Conservation (phyloP, 2,797 vertebrate species). For the Florisuga fusca region DNA sequence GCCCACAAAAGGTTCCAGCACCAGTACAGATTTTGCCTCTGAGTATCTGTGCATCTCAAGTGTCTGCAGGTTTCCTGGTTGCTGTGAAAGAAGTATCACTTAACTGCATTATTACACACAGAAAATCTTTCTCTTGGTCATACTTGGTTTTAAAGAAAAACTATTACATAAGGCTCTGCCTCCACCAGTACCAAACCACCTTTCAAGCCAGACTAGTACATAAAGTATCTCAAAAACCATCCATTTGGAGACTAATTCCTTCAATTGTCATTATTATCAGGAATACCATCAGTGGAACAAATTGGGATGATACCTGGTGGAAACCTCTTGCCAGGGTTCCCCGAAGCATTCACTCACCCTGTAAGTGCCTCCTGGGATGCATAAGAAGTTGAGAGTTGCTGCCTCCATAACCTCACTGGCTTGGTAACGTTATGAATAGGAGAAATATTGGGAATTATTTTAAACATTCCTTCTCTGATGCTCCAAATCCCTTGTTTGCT, state of each 20-base stretch:
- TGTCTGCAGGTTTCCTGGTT: not conserved
- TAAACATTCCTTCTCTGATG: conserved; percentile 83
- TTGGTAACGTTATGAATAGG: conserved; percentile 76
- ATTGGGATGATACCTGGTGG: not conserved
- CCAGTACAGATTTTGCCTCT: not conserved
- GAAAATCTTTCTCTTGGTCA: not conserved
- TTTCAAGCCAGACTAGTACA: not conserved
- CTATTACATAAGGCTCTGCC: not conserved
- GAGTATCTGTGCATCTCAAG: not conserved
- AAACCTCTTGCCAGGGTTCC: not conserved
- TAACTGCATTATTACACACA: not conserved
- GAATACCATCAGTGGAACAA: not conserved
- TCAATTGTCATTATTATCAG: not conserved
- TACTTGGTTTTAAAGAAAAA: not conserved
- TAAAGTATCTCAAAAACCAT: not conserved
- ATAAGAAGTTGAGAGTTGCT: conserved; percentile 63
- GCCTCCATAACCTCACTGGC: conserved; percentile 34
- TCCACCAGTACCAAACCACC: not conserved
- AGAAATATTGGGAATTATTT: conserved; percentile 84
- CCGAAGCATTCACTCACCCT: not conserved
- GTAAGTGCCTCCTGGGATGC: conserved; percentile 13
- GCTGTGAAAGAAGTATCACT: not conserved
- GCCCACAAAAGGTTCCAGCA: not conserved
- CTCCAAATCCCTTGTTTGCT: conserved; percentile 88
- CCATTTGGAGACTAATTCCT: not conserved